Base-by-base conservation (phyloP, 1,140 invertebrate species). In the Drosophila pachea region DNA sequence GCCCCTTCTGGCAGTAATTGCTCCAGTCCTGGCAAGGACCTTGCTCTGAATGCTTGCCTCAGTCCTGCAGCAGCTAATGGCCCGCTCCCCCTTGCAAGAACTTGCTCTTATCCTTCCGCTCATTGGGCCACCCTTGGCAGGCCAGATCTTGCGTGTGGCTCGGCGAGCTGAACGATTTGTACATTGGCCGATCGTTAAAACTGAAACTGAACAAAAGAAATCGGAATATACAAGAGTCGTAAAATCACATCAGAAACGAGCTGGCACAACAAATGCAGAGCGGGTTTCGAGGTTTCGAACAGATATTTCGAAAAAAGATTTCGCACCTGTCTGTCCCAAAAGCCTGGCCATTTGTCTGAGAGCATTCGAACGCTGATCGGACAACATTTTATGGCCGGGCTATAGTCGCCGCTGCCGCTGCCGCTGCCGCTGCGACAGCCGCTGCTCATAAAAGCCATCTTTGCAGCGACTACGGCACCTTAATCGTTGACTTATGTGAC, bases 401-500 rank as follows among this genome's bases (percentile, higher is more conserved):
- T n/a, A n/a, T n/a, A n/a, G n/a, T n/a, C n/a, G n/a, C n/a, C n/a
- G n/a, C n/a, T n/a, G n/a, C n/a, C n/a, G n/a, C n/a, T n/a, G n/a
- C n/a, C n/a, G n/a, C n/a, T n/a, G n/a, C n/a, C n/a, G n/a, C n/a
- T n/a, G n/a, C n/a, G n/a, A n/a, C n/a, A n/a, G n/a, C 40, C 9
- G 49, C 45, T 63, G 49, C 40, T 63, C 62, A 65, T 74, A 76
- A 73, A 79, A 81, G 11, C 52, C 58, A 79, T 68, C 55, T 68
- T 69, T 74, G 69, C 59, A 64, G 50, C 62, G 61, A 47, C 65
- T 53, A 50, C 56, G 58, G 64, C 70, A 66, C 74, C 74, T 78
- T 82, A 82, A 82, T 82, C 78, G 66, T 31, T 86, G 74, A 84
- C 70, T 84, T 84, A 84, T 84, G 81, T 84, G 81, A 84, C 81